phyloP scores from a whole-genome alignment of 2,113 vertebrate genomes.

The Emydura subglobosa region DNA sequence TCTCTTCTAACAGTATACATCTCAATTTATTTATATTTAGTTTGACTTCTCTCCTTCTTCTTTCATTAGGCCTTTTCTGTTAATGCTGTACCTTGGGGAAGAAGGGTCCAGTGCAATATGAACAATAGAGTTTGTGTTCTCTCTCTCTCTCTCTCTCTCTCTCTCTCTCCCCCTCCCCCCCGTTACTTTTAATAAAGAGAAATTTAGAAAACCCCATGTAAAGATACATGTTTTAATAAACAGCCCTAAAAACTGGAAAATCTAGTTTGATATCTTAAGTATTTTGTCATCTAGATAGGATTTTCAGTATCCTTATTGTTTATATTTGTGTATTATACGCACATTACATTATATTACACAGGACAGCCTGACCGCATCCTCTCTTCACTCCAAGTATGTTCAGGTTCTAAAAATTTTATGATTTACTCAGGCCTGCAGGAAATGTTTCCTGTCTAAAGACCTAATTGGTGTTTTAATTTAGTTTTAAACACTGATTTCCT shows the following conservation, averaged over 20 bases:
- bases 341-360: constrained; percentile 23
- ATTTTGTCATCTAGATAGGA: constrained; percentile 1
- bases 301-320: background rate
- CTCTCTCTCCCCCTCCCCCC: too few relatives aligned
- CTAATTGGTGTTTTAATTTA: constrained; percentile 69
- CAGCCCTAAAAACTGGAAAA: background rate
- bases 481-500: constrained; percentile 67
- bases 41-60: background rate
- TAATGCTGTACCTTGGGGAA: background rate
- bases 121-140: background rate
- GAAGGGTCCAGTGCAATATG: background rate
- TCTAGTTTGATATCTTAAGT: constrained; percentile 4
- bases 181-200: background rate
- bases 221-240: background rate
- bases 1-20: background rate
- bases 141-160: background rate
- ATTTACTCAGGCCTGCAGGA: constrained; percentile 54
- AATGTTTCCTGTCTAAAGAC: constrained; percentile 67
- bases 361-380: constrained; percentile 24
- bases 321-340: background rate
- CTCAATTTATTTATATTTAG: background rate
- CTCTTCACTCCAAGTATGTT: constrained; percentile 17
- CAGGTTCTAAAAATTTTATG: constrained; percentile 54
- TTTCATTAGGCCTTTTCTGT: background rate
- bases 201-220: background rate